phyloP scores from a whole-genome alignment of 2,888 invertebrate genomes.

The Lithophane ornitopus region DNA sequence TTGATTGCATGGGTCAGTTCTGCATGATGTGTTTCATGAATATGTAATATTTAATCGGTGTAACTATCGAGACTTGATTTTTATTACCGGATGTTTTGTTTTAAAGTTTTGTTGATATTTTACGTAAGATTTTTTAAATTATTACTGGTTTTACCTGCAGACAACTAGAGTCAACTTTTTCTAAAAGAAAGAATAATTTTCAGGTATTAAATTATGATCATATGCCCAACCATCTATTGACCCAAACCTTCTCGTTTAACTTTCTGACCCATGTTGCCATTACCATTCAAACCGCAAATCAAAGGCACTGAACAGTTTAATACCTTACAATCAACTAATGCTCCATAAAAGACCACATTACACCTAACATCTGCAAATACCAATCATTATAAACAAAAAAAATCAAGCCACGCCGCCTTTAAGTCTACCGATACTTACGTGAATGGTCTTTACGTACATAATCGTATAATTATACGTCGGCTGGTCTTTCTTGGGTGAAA shows the following conservation, averaged over 20 bases:
- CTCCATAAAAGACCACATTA: constrained; percentile 16
- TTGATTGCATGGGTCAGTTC: constrained; percentile 56
- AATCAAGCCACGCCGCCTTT: constrained; percentile 33
- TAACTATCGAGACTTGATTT: constrained; percentile 17
- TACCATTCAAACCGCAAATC: constrained; percentile 25
- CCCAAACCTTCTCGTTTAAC: background rate
- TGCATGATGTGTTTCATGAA: constrained; percentile 51
- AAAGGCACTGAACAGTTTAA: constrained; percentile 19
- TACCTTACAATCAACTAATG: constrained; percentile 33
- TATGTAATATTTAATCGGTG: constrained; percentile 42
- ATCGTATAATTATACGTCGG: constrained; percentile 35
- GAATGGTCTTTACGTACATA: constrained; percentile 32
- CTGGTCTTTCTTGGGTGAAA: constrained; percentile 57
- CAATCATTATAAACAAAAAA: constrained; percentile 33
- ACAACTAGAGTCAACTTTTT: background rate
- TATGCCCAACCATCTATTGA: background rate
- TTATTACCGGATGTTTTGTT: constrained; percentile 9
- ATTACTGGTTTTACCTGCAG: background rate
- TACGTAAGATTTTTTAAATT: background rate
- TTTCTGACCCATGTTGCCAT: background rate
- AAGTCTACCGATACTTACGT: constrained; percentile 39
- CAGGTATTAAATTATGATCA: background rate
- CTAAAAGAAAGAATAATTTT: background rate
- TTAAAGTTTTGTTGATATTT: background rate
- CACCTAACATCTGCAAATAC: constrained; percentile 18